Percentiles rank a stretch among this genome's conserved stretches.
Conservation (phyloP, 2,888 invertebrate species). For the Spisula subtruncata region DNA sequence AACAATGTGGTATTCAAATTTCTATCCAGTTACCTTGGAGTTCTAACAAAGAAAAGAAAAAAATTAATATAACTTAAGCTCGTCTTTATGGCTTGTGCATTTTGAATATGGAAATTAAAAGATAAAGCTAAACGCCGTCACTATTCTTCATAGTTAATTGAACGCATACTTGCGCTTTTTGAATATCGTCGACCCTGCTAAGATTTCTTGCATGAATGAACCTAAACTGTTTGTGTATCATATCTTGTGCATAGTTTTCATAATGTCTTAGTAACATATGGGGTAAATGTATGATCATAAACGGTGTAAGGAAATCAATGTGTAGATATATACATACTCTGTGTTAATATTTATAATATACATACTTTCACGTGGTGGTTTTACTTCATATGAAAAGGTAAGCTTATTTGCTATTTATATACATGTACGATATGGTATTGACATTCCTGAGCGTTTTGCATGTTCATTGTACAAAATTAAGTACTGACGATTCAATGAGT, state of each 20-base stretch:
- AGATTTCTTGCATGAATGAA: neutral
- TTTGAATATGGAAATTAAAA: neutral
- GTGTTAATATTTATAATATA: neutral
- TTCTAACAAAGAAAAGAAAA: neutral
- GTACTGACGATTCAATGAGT: no score
- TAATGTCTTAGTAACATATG: neutral
- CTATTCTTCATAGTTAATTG: neutral
- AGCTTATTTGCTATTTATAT: neutral
- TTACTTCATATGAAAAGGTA: neutral
- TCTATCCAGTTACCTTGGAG: neutral
- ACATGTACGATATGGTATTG: neutral
- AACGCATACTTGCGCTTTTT: neutral
- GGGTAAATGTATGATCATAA: neutral
- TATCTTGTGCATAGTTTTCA: neutral
- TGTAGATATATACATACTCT: neutral
- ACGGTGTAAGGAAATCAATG: neutral
- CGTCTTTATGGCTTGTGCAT: neutral
- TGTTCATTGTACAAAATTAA: no score
- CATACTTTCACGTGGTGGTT: neutral
- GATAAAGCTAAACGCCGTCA: neutral
- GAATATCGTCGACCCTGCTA: neutral
- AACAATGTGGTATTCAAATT: neutral
- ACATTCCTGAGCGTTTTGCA: neutral
- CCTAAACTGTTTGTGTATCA: neutral
- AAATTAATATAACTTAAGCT: neutral